Evolutionary conservation across 2,113 vertebrate genomes (phyloP).

Genomic region (Oxyura jamaicensis): DNA sequence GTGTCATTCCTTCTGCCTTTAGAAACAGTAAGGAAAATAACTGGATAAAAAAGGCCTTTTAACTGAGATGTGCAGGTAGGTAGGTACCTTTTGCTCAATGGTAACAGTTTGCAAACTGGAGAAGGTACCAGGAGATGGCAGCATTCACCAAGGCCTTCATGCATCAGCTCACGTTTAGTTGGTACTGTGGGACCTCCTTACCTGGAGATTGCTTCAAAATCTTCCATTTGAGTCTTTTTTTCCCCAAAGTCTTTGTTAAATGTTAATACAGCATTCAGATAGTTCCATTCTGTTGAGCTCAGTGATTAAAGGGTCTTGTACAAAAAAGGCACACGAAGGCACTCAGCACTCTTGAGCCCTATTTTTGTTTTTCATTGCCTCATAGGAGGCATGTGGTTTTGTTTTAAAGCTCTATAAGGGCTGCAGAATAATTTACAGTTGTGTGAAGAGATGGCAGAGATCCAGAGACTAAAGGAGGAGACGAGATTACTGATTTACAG

Average conservation of each 20-base stretch:
- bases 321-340: background rate
- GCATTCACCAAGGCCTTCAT: conserved; percentile 4
- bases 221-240: background rate
- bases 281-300: background rate
- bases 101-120: background rate
- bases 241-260: background rate
- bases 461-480: background rate
- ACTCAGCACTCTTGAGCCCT: background rate
- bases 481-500: conserved; percentile 61
- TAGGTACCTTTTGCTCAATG: background rate
- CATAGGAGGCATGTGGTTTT: background rate
- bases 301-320: background rate
- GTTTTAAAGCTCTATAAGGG: background rate
- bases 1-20: background rate
- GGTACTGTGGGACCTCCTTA: background rate
- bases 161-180: background rate
- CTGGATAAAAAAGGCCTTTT: background rate
- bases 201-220: background rate
- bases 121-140: conserved; percentile 66
- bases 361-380: background rate
- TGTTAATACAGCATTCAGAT: background rate
- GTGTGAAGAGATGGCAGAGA: background rate
- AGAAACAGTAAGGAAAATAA: background rate
- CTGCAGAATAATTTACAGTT: background rate
- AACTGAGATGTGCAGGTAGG: background rate